Evolutionary conservation across 2,113 vertebrate species (phyloP), one percentile per base, ranked within the genome.

Genomic region (Brachypteracias leptosomus): DNA sequence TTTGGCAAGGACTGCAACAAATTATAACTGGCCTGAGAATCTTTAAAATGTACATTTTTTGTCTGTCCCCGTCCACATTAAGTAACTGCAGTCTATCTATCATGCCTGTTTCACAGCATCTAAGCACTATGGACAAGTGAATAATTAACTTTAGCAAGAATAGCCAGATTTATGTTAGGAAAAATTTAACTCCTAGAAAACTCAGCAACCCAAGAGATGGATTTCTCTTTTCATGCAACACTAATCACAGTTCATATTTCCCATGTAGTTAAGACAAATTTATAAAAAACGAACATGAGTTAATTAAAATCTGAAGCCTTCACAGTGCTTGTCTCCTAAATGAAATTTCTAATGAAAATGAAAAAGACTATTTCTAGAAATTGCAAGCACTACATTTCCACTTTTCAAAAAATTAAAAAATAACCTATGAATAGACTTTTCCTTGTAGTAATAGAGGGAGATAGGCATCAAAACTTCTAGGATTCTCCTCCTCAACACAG

Each of bases 111-210:
- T 84, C 93, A 93, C 89, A 84, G 94, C 77, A 75, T 84, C 82
- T 93, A 61, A 94, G 88, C 90, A 84, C 72, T 9, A 9, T 1
- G 65, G 85, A 96, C 88, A 95, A 95, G 73, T 93, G 95, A 96
- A 83, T 95, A 95, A 97, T 94, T 93, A 95, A 46, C 88, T 83
- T 38, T 67, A 85, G 88, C 85, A 94, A 86, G 90, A 97, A 96
- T 67, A 96, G 72, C 44, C 90, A 96, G 93, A 96, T 94, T 93
- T 94, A 96, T 90, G 85, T 61, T 78, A 71, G 61, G 80, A 71
- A 93, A 95, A 94, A 90, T 88, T 95, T 95, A 97, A 96, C 88
- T 96, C 93, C 92, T 96, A 88, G 76, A 87, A 96, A 96, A 65
- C 86, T 94, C 88, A 94, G 86, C 76, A 94, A 22, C 65, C 89